Evolutionary conservation across 2,113 vertebrate species (phyloP), one percentile per base, ranked within the genome.

Genomic region (Hiodon alosoides): DNA sequence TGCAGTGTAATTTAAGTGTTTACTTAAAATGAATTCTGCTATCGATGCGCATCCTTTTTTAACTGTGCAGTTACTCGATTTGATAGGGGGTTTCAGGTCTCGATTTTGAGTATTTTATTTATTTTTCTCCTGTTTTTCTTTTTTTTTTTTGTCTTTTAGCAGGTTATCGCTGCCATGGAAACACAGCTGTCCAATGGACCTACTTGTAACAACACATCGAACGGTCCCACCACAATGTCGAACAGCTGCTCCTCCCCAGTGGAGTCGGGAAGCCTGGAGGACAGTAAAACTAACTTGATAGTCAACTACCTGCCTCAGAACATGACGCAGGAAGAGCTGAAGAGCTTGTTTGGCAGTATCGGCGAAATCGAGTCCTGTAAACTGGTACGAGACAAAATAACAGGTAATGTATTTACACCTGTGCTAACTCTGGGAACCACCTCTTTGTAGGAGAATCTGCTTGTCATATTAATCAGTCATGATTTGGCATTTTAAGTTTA

Each of bases 81-180:
- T 9, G 17, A 17, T 3, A 13, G 3, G 14, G 17, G 1, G 17
- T 17, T 59, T 57, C 11, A 74, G 64, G 53, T 77, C 68, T 69
- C 83, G 67, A 83, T 62, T 87, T 77, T 85, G 2, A 31, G 31
- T 31, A 31, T 31, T 57, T 9, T 57, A 59, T 57, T 69, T 0
- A 48, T 5, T 60, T 6, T 55, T 70, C 52, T 31, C 53, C 50
- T 53, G 81, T 5, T 14, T 6, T 7, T 55, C 1, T 53, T 81
- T 68, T 67, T 89, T 72, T 50, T n/a, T 67, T 8, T 13, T 72
- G 17, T 86, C 75, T 90, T 94, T 91, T 90, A 96, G 94, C 97
- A 98, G 93, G 96, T 98, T 87, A 94, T 99, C 88, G 93, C 95
- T 91, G 95, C 97, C 91, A 99, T 99, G 97, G 97, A 98, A 92